phyloP scores from a whole-genome alignment of 2,113 vertebrate genomes.

The Pelvicachromis taeniatus region DNA sequence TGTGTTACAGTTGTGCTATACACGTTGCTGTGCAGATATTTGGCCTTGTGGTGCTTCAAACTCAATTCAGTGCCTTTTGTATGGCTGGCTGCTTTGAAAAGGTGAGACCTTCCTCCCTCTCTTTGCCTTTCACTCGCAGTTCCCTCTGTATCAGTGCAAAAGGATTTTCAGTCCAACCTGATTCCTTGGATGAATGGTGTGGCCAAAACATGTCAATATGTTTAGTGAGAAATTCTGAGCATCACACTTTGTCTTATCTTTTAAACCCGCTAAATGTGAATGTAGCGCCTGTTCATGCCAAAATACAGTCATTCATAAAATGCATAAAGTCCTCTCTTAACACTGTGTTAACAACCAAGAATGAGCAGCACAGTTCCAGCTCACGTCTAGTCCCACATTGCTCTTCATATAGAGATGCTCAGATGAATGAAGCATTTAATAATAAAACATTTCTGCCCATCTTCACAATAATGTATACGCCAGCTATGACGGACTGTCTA shows the following conservation, averaged over 20 bases:
- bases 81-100: constrained; percentile 47
- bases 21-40: constrained; percentile 32
- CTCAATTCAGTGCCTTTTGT: constrained; percentile 49
- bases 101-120: constrained; percentile 18
- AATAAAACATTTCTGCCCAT: background rate
- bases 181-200: background rate
- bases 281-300: background rate
- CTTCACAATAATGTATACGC: background rate
- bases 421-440: background rate
- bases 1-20: background rate
- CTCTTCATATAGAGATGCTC: background rate
- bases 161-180: background rate
- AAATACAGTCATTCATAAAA: background rate
- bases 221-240: background rate
- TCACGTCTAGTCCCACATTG: background rate
- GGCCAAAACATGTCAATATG: background rate
- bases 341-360: rapidly evolving
- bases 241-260: background rate
- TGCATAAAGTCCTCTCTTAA: background rate
- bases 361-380: background rate
- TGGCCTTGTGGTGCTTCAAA: constrained; percentile 60
- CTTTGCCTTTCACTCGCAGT: background rate
- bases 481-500: background rate
- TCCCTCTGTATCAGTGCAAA: background rate
- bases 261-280: no score